These are phyloP conservation scores for Triops cancriformis DNA, from an alignment of 1,140 invertebrate genomes.

Conservation along the genomic window DNA sequence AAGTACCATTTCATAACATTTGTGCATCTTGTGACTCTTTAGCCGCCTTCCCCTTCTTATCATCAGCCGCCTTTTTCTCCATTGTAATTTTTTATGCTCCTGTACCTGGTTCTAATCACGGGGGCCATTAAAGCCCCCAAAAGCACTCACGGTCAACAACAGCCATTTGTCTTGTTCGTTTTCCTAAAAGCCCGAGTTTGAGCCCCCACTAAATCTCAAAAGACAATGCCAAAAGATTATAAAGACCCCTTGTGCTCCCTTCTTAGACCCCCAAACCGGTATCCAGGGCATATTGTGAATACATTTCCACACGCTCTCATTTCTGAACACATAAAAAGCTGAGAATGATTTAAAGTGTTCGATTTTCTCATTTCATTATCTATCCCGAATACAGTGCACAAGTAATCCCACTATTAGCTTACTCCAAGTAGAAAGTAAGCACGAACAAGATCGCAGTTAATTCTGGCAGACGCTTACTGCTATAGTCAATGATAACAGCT, in stretches of 20 bases:
- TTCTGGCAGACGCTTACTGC: too few relatives aligned
- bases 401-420: too few relatives aligned
- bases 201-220: conserved; percentile 2
- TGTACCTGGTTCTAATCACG: neutral
- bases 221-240: conserved; percentile 11
- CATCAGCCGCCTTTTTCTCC: neutral
- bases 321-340: neutral
- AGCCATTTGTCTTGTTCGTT: conserved; percentile 1
- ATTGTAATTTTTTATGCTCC: neutral
- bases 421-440: too few relatives aligned
- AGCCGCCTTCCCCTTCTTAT: neutral
- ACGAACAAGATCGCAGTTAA: too few relatives aligned
- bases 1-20: neutral
- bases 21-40: neutral
- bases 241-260: neutral
- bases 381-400: too few relatives aligned
- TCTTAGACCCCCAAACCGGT: conserved; percentile 2
- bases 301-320: neutral
- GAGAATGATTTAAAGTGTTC: neutral
- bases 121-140: conserved; percentile 1
- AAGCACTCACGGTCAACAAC: conserved; percentile 13
- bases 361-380: too few relatives aligned
- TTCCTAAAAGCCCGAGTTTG: neutral
- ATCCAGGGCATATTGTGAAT: neutral
- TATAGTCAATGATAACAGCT: too few relatives aligned